Evolutionary conservation across 64 coral and sea anemone genomes (phyloP), one percentile per base, ranked within the genome.

Genomic region (Porites lutea): DNA sequence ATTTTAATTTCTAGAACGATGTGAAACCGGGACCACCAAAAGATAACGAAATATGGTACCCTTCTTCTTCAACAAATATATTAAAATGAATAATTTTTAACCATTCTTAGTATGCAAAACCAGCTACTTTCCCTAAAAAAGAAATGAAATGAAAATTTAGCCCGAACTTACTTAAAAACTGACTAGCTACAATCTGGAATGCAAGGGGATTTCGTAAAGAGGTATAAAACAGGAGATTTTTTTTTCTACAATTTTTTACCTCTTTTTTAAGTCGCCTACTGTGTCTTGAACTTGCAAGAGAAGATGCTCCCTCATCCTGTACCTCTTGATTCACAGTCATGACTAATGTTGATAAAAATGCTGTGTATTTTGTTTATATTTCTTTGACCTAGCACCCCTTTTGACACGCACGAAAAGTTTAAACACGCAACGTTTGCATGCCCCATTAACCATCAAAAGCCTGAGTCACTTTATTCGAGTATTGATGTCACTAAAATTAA

Each of bases 401-500:
- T 50, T 8, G 59, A 12, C 63, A 51, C 14, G 62, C 61, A 51
- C 22, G 45, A 52, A 3, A 43, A 11, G 18, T 12, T 8, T 4
- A 51, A 44, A 48, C 63, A 49, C 81, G 64, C 73, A 68, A 50
- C 18, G 2, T 49, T 22, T 66, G 18, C 63, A 84, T 48, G 45
- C 81, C 9, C 44, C 63, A 84, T 84, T 69, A 21, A 84, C 15
- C 14, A 52, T 46, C 61, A 12, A 68, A 20, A 14, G 3, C 16
- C 4, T 52, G 62, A 84, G 48, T 84, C 81, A 21, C 62, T 68
- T 84, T 67, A 68, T 7, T 67, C 45, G 18, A 65, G 44, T 49
- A 51, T 43, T 84, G 47, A 68, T 84, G 81, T 84, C 81, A 84
- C 64, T 13, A 65, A 69, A 68, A 84, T 84, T 84, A 84, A 84